Evolutionary conservation across 2,888 invertebrate genomes (phyloP), one percentile per base, ranked within the genome.

Genomic region (Coenonympha glycerion): DNA sequence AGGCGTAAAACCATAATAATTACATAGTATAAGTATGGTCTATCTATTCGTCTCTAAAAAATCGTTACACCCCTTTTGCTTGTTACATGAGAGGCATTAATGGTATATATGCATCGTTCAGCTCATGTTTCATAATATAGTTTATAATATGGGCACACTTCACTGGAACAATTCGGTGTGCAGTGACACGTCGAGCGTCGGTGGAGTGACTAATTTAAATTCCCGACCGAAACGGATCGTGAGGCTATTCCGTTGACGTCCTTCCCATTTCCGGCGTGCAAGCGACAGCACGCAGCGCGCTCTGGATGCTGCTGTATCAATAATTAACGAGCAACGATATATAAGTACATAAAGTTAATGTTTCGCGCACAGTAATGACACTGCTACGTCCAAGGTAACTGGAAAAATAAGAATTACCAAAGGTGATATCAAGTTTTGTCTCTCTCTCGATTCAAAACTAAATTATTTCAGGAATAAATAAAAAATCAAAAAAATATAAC

Each of bases 181-280:
- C 42, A 19, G 30, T 31, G 34, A 33, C 19, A 44, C 22, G 33
- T 2, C 45, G 24, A n/a, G 24, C 24, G 16, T 33, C 22, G 34
- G 34, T 11, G 33, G 34, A 45, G 34, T 45, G 45, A 15, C 34
- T 42, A 34, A 44, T 49, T 42, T 44, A 22, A 44, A 49, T 49
- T 44, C 44, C 30, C 52, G 48, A 57, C 76, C 78, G 68, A 75
- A 79, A 78, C 73, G 74, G 80, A 76, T 79, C 80, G 80, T 76
- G 78, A 71, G 71, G 76, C 77, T 76, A 79, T 82, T 80, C 73
- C 76, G 69, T 64, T 70, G 71, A 68, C 69, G 69, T 73, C 74
- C 70, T 69, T 64, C 69, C 76, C 66, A 79, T 84, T 82, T 79
- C 79, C 79, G 61, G 70, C 64, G 65, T 68, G 69, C 63, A 71